Conservation (phyloP, 2,113 vertebrate species). For the Amblyopsis rosae region DNA sequence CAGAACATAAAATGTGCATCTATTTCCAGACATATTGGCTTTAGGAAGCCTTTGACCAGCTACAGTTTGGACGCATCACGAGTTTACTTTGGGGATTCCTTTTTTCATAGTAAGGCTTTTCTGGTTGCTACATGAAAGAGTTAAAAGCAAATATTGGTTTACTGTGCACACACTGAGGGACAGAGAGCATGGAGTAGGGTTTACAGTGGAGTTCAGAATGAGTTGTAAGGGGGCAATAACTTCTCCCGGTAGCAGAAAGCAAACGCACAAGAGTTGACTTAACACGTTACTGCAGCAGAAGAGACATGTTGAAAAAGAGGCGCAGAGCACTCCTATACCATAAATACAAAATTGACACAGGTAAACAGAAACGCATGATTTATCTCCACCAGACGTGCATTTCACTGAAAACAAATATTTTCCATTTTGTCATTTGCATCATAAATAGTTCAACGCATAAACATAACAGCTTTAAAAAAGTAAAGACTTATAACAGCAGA, state of each 20-base stretch:
- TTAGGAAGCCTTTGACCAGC: conserved; percentile 45
- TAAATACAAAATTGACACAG: conserved; percentile 8
- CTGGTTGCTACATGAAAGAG: conserved; percentile 3
- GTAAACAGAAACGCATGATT: neutral
- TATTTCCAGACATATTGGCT: conserved; percentile 50
- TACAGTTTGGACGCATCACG: conserved; percentile 39
- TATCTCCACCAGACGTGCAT: neutral
- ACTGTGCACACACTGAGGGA: conserved; percentile 24
- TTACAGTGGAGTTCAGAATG: conserved; percentile 36
- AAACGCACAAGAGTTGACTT: conserved; percentile 47
- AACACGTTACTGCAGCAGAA: conserved; percentile 20
- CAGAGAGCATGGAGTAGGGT: conserved; percentile 55
- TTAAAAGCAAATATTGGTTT: neutral
- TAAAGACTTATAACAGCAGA: neutral
- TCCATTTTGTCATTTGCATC: neutral
- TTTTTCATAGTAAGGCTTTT: conserved; percentile 61
- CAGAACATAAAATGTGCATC: conserved; percentile 45
- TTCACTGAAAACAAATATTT: conserved; percentile 10
- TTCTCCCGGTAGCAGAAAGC: conserved; percentile 51
- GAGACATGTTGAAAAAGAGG: conserved; percentile 5
- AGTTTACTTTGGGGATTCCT: conserved; percentile 54
- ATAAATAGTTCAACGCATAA: conserved; percentile 3
- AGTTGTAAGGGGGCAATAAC: conserved; percentile 54
- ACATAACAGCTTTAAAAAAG: neutral
- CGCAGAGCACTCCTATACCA: neutral